Evolutionary conservation across 2,797 vertebrate species (phyloP).

Genomic region (Trachops cirrhosus): DNA sequence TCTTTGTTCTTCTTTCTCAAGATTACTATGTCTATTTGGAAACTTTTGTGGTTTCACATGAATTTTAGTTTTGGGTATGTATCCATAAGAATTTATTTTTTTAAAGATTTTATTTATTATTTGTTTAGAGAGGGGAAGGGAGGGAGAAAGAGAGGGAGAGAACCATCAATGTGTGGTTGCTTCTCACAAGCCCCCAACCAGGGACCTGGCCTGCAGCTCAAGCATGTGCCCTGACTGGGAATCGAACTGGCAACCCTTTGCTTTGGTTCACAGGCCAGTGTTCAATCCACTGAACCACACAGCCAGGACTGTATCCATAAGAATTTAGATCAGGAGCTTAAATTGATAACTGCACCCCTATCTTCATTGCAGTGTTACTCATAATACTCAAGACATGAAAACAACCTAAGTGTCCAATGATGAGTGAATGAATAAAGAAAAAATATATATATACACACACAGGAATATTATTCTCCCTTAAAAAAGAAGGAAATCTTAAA

Average conservation of each 20-base stretch:
- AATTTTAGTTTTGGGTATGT: not conserved
- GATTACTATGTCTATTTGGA: not conserved
- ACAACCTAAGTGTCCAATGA: not conserved
- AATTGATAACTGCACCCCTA: not conserved
- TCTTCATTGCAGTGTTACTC: not conserved
- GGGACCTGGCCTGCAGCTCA: too few relatives aligned
- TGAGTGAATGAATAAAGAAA: not conserved
- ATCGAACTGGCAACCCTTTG: too few relatives aligned
- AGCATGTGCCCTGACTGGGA: too few relatives aligned
- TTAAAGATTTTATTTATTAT: too few relatives aligned
- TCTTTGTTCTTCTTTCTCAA: not conserved
- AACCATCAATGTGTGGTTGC: too few relatives aligned
- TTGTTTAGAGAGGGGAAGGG: too few relatives aligned
- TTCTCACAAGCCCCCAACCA: too few relatives aligned
- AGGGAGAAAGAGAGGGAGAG: too few relatives aligned
- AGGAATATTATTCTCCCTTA: not conserved
- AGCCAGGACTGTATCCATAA: not conserved
- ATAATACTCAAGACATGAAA: not conserved
- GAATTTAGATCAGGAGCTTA: not conserved
- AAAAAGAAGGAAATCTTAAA: not conserved
- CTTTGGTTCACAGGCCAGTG: too few relatives aligned
- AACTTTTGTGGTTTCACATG: not conserved
- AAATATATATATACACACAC: not conserved
- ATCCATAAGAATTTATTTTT: not conserved
- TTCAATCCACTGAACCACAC: too few relatives aligned